These are phyloP conservation scores for Epinotia nisella DNA, from an alignment of 2,888 invertebrate genomes.

Conservation along the genomic window DNA sequence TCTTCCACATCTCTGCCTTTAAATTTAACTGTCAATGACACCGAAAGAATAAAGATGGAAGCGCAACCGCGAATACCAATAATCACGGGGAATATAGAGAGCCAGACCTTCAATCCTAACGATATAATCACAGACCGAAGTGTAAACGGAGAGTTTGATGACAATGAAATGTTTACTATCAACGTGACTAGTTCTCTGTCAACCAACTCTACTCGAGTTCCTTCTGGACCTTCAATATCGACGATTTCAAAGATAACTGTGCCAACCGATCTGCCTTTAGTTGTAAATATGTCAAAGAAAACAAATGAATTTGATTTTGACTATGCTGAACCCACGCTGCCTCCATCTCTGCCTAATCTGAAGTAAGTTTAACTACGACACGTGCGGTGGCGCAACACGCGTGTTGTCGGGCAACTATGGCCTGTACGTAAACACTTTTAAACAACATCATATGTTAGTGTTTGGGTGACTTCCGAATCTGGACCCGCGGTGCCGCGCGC, in stretches of 20 bases:
- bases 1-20: slow-evolving; percentile 72
- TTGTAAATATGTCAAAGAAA: slow-evolving; percentile 81
- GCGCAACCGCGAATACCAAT: slow-evolving; percentile 64
- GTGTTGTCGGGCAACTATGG: too few relatives aligned
- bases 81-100: slow-evolving; percentile 61
- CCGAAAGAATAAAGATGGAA: slow-evolving; percentile 60
- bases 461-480: too few relatives aligned
- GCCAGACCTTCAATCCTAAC: slow-evolving; percentile 67
- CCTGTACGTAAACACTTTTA: too few relatives aligned
- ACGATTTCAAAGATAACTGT: slow-evolving; percentile 63
- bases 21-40: slow-evolving; percentile 61
- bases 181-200: slow-evolving; percentile 84
- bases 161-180: slow-evolving; percentile 82
- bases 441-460: too few relatives aligned
- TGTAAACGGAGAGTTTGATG: slow-evolving; percentile 68
- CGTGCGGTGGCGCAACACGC: too few relatives aligned
- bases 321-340: slow-evolving; percentile 88
- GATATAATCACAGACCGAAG: slow-evolving; percentile 76
- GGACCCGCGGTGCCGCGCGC: too few relatives aligned
- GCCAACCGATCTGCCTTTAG: slow-evolving; percentile 66
- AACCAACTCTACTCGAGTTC: slow-evolving; percentile 70
- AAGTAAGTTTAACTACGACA: slow-evolving; percentile 78
- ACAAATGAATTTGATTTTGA: slow-evolving; percentile 88
- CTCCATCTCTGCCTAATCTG: slow-evolving; percentile 93
- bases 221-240: slow-evolving; percentile 51